These are phyloP conservation scores for Amphimallon solstitiale DNA, from an alignment of 2,888 invertebrate species.

Conservation along the genomic window DNA sequence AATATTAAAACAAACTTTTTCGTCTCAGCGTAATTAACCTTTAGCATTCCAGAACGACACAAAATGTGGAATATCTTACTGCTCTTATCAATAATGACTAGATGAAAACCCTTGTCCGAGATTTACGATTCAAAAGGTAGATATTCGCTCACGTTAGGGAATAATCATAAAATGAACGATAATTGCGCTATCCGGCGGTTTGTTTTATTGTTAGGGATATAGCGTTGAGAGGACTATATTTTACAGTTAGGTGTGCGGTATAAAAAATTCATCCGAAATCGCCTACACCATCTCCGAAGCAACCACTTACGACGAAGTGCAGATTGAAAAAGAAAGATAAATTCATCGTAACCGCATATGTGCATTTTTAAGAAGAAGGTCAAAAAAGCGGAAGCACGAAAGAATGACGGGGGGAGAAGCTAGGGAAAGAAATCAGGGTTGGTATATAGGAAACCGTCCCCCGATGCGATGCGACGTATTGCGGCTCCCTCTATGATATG, in stretches of 20 bases:
- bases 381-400: neutral
- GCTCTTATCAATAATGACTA: slow-evolving; percentile 30
- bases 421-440: neutral
- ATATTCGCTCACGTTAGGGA: slow-evolving; percentile 26
- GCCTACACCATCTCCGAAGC: slow-evolving; percentile 17
- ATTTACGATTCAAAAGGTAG: slow-evolving; percentile 25
- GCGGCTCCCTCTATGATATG: too few relatives aligned
- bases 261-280: slow-evolving; percentile 36
- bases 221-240: slow-evolving; percentile 30
- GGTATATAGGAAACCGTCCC: neutral
- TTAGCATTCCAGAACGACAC: too few relatives aligned
- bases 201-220: slow-evolving; percentile 33
- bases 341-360: slow-evolving; percentile 32
- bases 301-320: slow-evolving; percentile 15
- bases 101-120: slow-evolving; percentile 32
- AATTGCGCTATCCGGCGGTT: slow-evolving; percentile 30
- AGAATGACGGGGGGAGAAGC: neutral
- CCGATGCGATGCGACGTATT: neutral
- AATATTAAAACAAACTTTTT: too few relatives aligned
- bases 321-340: slow-evolving; percentile 38
- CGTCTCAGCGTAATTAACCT: too few relatives aligned
- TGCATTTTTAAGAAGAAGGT: slow-evolving; percentile 33
- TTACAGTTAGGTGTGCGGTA: slow-evolving; percentile 26
- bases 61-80: neutral
- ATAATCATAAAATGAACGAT: slow-evolving; percentile 34